Percentiles rank a stretch among this genome's conserved stretches.
phyloP scores from a whole-genome alignment of 2,888 invertebrate species.

The Drosophila rellima region DNA sequence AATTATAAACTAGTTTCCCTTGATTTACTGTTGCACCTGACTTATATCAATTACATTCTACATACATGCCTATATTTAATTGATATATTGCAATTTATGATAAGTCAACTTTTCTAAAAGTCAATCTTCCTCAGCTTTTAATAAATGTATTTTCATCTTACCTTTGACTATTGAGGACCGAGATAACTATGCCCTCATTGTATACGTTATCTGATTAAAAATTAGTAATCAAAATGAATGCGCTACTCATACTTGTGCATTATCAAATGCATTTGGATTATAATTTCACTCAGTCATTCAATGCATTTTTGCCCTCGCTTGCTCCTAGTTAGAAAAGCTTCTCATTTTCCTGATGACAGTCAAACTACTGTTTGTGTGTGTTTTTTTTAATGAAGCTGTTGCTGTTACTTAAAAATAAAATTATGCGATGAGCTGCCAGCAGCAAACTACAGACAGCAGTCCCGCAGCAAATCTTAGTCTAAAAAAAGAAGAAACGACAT shows the following conservation, averaged over 20 bases:
- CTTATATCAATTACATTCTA: too few species aligned
- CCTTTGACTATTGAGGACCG: too few species aligned
- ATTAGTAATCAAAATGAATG: background rate
- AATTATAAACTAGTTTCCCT: background rate
- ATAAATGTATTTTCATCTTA: too few species aligned
- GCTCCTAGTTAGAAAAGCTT: conserved; percentile 22
- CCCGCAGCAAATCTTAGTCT: conserved; percentile 8
- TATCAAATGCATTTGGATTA: conserved; percentile 35
- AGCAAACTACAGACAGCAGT: conserved; percentile 19
- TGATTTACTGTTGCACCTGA: background rate
- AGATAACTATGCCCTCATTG: too few species aligned
- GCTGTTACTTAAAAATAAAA: conserved; percentile 51
- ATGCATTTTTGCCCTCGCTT: conserved; percentile 1
- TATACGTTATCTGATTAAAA: too few species aligned
- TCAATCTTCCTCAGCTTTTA: too few species aligned
- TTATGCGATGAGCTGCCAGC: conserved; percentile 19
- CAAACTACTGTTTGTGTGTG: conserved; percentile 13
- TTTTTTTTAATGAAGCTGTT: conserved; percentile 42
- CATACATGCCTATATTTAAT: too few species aligned
- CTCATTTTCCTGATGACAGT: conserved; percentile 43
- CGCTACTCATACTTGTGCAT: background rate
- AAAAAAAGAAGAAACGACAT: conserved; percentile 28
- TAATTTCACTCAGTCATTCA: conserved; percentile 27
- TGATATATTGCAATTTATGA: background rate
- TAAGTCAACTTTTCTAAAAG: too few species aligned